Conservation (phyloP, 2,888 invertebrate species). For the Mantis religiosa region DNA sequence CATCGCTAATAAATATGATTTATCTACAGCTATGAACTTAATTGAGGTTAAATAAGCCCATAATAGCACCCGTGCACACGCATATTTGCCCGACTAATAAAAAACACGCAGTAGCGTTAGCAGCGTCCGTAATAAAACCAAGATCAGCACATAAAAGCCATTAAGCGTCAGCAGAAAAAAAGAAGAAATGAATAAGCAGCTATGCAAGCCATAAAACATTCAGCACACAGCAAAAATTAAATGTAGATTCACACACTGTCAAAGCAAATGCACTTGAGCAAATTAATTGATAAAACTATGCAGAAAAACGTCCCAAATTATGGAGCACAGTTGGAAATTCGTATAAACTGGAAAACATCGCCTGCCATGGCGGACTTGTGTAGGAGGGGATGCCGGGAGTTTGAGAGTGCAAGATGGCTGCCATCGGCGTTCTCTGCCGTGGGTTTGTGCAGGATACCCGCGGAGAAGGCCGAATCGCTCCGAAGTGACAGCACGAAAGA, state of each 20-base stretch:
- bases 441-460: neutral
- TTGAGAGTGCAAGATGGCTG: conserved; percentile 1
- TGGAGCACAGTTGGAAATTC: neutral
- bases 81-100: neutral
- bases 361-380: conserved; percentile 9
- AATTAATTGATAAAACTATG: neutral
- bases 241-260: neutral
- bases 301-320: neutral
- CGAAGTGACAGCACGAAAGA: neutral
- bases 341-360: conserved; percentile 3
- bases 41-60: neutral
- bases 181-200: conserved; percentile 7
- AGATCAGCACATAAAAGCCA: conserved; percentile 3
- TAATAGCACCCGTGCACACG: neutral
- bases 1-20: neutral
- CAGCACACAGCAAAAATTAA: conserved; percentile 5
- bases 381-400: conserved; percentile 6
- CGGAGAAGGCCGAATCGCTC: neutral
- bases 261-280: neutral
- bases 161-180: conserved; percentile 16
- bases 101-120: neutral
- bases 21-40: neutral
- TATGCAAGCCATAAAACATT: neutral
- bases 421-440: neutral
- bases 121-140: neutral